phyloP scores from a whole-genome alignment of 2,113 vertebrate genomes.

The Gambusia holbrooki region DNA sequence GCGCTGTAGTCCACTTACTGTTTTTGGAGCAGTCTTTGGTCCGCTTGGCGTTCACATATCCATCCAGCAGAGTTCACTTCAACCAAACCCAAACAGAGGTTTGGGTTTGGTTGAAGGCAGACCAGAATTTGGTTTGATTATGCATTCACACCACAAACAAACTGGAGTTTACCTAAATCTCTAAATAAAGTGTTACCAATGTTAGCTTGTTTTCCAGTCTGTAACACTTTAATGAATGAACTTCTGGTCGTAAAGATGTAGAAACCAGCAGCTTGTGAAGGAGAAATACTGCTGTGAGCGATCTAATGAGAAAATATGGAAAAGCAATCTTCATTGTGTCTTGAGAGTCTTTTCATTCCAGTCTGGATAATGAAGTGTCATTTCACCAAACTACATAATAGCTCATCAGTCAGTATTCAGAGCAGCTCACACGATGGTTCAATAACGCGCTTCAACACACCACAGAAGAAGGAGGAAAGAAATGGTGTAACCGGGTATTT shows the following conservation, averaged over 20 bases:
- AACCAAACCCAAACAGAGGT: too few species aligned
- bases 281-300: background rate
- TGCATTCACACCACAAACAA: too few species aligned
- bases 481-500: slow-evolving; percentile 47
- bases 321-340: background rate
- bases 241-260: background rate
- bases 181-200: background rate
- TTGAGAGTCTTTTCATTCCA: slow-evolving; percentile 21
- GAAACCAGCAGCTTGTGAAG: background rate
- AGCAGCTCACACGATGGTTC: slow-evolving; percentile 36
- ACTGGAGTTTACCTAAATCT: background rate
- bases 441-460: slow-evolving; percentile 28
- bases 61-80: too few species aligned
- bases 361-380: slow-evolving; percentile 9
- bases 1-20: too few species aligned
- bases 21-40: too few species aligned
- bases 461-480: background rate
- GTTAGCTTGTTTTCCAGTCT: background rate
- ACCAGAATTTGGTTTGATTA: too few species aligned
- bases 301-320: background rate
- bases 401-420: slow-evolving; percentile 57
- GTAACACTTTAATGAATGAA: too few species aligned
- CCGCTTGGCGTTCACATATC: too few species aligned
- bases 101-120: too few species aligned
- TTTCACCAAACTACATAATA: slow-evolving; percentile 30